Conservation (phyloP, 2,113 vertebrate genomes). For the Istiophorus platypterus region DNA sequence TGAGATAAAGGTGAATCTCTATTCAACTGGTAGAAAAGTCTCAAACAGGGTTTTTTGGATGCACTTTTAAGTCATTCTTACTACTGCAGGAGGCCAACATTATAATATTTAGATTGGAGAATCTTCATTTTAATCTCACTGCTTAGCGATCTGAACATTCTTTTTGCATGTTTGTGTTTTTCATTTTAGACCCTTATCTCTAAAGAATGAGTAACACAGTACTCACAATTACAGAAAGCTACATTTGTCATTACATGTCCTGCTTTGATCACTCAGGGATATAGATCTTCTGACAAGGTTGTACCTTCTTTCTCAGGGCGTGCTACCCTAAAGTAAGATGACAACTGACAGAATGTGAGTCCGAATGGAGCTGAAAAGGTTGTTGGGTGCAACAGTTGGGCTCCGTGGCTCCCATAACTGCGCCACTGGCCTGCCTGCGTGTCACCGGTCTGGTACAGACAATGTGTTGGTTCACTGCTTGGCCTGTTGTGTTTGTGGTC, state of each 20-base stretch:
- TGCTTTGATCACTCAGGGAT: neutral
- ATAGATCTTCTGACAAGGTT: neutral
- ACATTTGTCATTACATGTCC: too few species aligned
- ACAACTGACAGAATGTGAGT: slow-evolving; percentile 29
- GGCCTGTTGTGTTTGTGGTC: slow-evolving; percentile 48
- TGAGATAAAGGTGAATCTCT: neutral
- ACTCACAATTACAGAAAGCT: neutral
- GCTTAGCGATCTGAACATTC: neutral
- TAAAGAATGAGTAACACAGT: neutral
- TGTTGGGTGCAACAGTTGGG: slow-evolving; percentile 3
- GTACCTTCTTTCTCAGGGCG: neutral
- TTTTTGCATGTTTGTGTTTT: neutral
- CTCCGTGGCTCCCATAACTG: neutral
- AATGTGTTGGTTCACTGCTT: slow-evolving; percentile 39
- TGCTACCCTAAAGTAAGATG: slow-evolving; percentile 25
- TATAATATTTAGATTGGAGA: neutral
- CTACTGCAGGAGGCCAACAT: too few species aligned
- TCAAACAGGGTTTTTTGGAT: too few species aligned
- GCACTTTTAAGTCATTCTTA: too few species aligned
- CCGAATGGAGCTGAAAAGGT: slow-evolving; percentile 25
- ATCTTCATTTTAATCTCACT: neutral
- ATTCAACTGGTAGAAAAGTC: neutral
- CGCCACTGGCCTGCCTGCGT: slow-evolving; percentile 40
- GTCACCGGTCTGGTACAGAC: slow-evolving; percentile 43
- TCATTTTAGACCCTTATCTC: neutral